Base-by-base conservation (phyloP, 2,113 vertebrate species). In the Polypterus senegalus region DNA sequence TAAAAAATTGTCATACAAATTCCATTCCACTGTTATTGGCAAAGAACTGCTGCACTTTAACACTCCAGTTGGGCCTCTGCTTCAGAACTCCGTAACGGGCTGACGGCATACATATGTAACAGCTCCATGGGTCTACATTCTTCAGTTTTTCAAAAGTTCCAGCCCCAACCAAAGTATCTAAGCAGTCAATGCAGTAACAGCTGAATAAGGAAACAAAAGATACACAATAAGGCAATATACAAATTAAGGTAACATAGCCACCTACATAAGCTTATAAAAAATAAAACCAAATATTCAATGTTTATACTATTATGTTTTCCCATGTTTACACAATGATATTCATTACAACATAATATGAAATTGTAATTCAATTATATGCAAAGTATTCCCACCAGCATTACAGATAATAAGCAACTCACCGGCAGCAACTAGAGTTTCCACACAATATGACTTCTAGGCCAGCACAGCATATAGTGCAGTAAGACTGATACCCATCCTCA, bases 401-500 rank as follows among this genome's bases (percentile, higher is more conserved):
- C 27, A 27, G 27, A 27, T 27, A 27, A 27, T 27, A 27, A 27
- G 27, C 11, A 64, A 57, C 83, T n/a, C 47, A 94, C 94, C 93
- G 87, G 82, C 85, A 90, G 81, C 94, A 98, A 79, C 84, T 90
- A 0, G 82, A 47, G 0, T 89, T 89, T 55, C 92, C 93, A 55
- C 94, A 98, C 9, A 98, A 83, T 1, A 98, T 74, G 61, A 98
- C 86, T 68, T 98, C 90, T 4, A 84, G 77, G 1, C 94, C 94
- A 3, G 89, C 91, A 0, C 94, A 98, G 82, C 93, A 98, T 63
- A 98, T 83, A 0, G 91, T 89, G 60, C 94, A 98, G 70, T 97
- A 98, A 7, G 94, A 93, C 80, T 98, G 94, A 67, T 97, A 98
- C 1, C 94, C 94, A 0, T 98, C 94, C 0, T 93, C 91, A 0